Evolutionary conservation across 2,888 invertebrate genomes (phyloP), one percentile per base, ranked within the genome.

Genomic region (Thera obeliscata): DNA sequence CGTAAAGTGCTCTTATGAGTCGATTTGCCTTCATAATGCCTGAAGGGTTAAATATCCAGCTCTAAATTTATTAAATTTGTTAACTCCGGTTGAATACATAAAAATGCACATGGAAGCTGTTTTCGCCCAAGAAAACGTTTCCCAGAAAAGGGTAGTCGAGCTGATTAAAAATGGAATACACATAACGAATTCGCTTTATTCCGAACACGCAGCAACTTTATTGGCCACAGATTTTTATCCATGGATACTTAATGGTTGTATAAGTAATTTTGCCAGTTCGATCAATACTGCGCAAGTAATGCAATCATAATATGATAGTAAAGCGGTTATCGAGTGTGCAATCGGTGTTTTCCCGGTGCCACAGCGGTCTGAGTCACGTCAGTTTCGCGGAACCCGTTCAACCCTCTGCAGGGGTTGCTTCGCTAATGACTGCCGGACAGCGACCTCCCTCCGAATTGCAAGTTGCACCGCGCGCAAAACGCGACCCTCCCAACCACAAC

Each of bases 361-460:
- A 78, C 76, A 74, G 78, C 74, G 78, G 80, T 72, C 83, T 91
- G 92, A 91, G 84, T 91, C 92, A 91, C 85, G 80, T 78, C 80
- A 80, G 81, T 81, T 93, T 91, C 92, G 89, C 89, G 78, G 92
- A 92, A 91, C 82, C 77, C 82, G 72, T 76, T 79, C 87, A 83
- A 89, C 91, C 92, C 93, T 89, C 84, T 70, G 72, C 74, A 81
- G 82, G 87, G 91, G 90, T 87, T 85, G 88, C 85, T 85, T 85
- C 85, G 84, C 89, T 93, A 93, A 93, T 92, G 90, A 91, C 89
- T 81, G 80, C 80, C 86, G 87, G 89, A 88, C 91, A 84, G 82
- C 84, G 79, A 80, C 82, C 86, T 80, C 83, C 85, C 84, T 81
- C 84, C 84, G 73, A 86, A 87, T 83, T 87, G 87, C 88, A 87